Conservation (phyloP, 2,797 vertebrate genomes). For the Lutjanus campechanus region DNA sequence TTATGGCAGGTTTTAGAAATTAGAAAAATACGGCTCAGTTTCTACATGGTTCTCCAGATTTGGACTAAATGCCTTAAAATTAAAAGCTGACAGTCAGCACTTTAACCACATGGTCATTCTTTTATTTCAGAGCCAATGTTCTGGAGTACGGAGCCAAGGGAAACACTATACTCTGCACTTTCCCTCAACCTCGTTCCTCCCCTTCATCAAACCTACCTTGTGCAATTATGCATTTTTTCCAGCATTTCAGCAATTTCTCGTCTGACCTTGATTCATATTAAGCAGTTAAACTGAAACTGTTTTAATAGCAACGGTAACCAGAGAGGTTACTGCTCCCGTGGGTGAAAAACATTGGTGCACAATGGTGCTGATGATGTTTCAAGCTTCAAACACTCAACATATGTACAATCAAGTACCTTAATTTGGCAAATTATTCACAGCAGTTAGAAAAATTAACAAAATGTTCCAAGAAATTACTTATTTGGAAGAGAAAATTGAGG, state of each 20-base stretch:
- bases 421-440: too few species aligned
- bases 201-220: background rate
- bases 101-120: background rate
- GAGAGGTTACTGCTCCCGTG: background rate
- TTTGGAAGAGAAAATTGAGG: too few species aligned
- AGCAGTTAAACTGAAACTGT: constrained; percentile 21
- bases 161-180: background rate
- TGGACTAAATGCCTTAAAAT: background rate
- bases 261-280: constrained; percentile 42
- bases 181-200: background rate
- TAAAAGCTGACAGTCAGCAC: constrained; percentile 3
- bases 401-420: background rate
- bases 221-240: constrained; percentile 17
- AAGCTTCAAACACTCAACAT: background rate
- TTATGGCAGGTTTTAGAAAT: background rate
- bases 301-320: constrained; percentile 46
- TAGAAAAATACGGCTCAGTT: background rate
- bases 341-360: background rate
- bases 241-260: constrained; percentile 29
- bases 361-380: background rate
- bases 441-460: too few species aligned
- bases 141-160: background rate
- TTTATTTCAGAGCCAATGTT: background rate
- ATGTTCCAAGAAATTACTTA: too few species aligned
- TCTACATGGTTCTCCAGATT: background rate